phyloP scores from a whole-genome alignment of 2,113 vertebrate genomes.

The Copsychus sechellarum region DNA sequence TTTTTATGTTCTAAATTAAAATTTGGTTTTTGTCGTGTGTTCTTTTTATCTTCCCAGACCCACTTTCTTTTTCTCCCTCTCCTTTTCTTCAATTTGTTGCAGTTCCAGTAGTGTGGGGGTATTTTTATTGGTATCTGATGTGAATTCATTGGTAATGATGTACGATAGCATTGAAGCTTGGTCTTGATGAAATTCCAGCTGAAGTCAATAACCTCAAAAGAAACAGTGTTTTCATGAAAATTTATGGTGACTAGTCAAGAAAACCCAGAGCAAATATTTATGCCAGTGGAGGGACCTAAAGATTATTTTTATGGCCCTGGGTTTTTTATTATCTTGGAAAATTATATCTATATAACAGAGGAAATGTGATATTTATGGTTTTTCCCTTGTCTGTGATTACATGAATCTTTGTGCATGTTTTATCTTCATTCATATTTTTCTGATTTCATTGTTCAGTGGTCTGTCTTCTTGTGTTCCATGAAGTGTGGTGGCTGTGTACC shows the following conservation, averaged over 20 bases:
- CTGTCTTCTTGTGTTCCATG: neutral
- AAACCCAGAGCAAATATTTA: neutral
- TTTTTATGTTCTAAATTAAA: neutral
- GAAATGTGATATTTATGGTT: neutral
- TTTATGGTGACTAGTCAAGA: neutral
- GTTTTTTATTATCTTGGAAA: neutral
- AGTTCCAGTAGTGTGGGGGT: neutral
- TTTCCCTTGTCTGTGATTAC: neutral
- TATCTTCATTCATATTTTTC: neutral
- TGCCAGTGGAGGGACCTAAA: neutral
- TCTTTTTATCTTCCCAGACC: neutral
- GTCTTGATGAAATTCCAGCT: neutral
- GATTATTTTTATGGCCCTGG: neutral
- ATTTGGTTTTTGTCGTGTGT: neutral
- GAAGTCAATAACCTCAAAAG: constrained; percentile 9
- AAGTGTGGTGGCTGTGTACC: neutral
- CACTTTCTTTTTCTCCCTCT: neutral
- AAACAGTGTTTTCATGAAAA: neutral
- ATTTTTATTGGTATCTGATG: neutral
- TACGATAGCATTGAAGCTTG: neutral
- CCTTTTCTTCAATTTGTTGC: neutral
- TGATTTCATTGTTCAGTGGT: neutral
- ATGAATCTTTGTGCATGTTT: neutral
- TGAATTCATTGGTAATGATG: neutral
- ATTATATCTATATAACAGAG: neutral